Conservation (phyloP, 2,888 invertebrate species). For the Epicampocera succincta region DNA sequence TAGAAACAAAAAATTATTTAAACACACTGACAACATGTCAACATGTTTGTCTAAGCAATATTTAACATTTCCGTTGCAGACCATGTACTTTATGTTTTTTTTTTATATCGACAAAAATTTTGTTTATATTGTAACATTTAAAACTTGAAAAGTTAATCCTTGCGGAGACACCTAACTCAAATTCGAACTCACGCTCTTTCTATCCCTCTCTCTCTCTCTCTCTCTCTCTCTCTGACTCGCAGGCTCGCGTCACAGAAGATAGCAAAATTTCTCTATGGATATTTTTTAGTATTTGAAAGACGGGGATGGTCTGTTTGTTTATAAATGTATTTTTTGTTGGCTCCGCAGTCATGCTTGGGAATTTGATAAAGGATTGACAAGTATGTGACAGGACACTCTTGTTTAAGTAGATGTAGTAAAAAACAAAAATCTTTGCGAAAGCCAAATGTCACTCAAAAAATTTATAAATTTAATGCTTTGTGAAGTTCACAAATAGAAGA, state of each 20-base stretch:
- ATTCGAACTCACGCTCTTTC: slow-evolving; percentile 1
- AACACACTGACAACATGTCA: slow-evolving; percentile 79
- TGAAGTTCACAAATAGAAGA: slow-evolving; percentile 5
- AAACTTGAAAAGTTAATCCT: slow-evolving; percentile 62
- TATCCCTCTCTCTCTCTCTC: neutral
- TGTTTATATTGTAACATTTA: slow-evolving; percentile 27
- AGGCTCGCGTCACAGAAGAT: slow-evolving; percentile 25
- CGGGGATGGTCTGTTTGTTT: neutral
- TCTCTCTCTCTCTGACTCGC: neutral
- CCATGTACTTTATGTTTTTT: slow-evolving; percentile 27
- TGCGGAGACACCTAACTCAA: slow-evolving; percentile 40
- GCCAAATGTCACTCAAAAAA: slow-evolving; percentile 7
- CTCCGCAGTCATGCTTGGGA: slow-evolving; percentile 37
- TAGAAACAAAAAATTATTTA: slow-evolving; percentile 58
- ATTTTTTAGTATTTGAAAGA: neutral
- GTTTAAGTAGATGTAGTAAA: slow-evolving; percentile 36
- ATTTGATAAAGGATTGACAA: slow-evolving; percentile 69
- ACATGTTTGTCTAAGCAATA: slow-evolving; percentile 77
- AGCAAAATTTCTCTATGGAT: neutral
- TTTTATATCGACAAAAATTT: neutral
- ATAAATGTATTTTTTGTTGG: neutral
- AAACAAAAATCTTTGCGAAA: slow-evolving; percentile 10
- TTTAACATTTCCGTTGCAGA: slow-evolving; percentile 69
- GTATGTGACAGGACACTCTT: slow-evolving; percentile 66
- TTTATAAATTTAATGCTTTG: neutral